A percentile compares a stretch with the other conserved stretches of the same genome.
phyloP scores from a whole-genome alignment of 2,113 vertebrate species.

The Pongo abelii region DNA sequence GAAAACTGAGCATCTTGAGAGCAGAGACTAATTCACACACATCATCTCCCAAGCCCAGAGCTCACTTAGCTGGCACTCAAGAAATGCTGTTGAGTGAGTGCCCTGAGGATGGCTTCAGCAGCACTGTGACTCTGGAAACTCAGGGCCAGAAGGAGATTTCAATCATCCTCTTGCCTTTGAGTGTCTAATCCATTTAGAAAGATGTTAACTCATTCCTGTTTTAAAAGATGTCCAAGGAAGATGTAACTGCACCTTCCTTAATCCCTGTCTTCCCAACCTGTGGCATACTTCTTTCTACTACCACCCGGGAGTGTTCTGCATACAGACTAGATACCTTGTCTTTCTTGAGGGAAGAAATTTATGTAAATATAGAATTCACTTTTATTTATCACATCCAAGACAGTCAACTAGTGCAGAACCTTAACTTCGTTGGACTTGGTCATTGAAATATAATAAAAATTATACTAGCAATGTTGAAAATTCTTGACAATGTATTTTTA shows the following conservation, averaged over 20 bases:
- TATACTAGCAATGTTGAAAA: neutral
- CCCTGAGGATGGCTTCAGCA: neutral
- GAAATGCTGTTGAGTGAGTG: neutral
- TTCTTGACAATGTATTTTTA: neutral
- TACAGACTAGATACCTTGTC: neutral
- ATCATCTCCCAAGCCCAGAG: neutral
- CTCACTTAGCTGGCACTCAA: neutral
- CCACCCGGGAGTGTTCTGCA: neutral
- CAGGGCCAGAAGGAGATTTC: neutral
- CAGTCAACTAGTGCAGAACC: neutral
- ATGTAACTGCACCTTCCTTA: neutral
- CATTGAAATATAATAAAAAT: constrained; percentile 21
- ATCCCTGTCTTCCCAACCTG: neutral
- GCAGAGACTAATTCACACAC: neutral
- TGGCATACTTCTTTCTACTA: neutral
- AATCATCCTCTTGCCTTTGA: neutral
- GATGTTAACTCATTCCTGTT: neutral
- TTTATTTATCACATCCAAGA: constrained; percentile 32
- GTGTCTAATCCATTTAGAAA: neutral
- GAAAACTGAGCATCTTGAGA: neutral
- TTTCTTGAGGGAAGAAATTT: constrained; percentile 8
- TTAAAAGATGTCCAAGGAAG: neutral
- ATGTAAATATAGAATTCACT: neutral
- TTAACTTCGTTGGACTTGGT: neutral
- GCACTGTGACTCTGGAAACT: neutral